Base-by-base conservation (phyloP, 1,140 invertebrate species). In the Ostrea denselamellosa region DNA sequence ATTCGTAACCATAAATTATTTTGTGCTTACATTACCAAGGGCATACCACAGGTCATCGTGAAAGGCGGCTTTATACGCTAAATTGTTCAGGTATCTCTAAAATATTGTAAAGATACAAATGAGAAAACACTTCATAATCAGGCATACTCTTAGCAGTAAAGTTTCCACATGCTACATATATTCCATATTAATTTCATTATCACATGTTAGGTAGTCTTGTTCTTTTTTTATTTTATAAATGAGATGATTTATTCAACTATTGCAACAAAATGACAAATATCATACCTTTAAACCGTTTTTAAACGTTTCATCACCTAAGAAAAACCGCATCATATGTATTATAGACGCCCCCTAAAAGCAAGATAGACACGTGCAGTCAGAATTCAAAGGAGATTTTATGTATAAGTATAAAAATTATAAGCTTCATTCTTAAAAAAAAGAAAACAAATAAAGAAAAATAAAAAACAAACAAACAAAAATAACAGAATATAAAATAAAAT, bases 241-340 rank as follows among this genome's bases (percentile, higher is more conserved):
- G 34, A 44, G 5, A 44, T 44, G 34, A 1, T 44, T 2, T 44
- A n/a, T 44, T 44, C 34, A 44, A 44, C 1, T 44, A 44, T 44
- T 1, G 34, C 34, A 44, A 44, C n/a, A n/a, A 44, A 44, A 44
- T 53, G 44, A 12, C 9, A 7, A 83, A n/a, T 53, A 22, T 0
- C 52, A 17, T 92, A 94, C 94, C 65, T 89, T 91, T 2, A 98
- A 95, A 5, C 98, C 98, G 56, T 96, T 95, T 86, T 97, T 97
- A 94, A 99, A 99, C 0, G 97, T 97, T 22, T 96, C 94, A 25
- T 97, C 96, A 0, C 97, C 97, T 0, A 99, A 96, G 91, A 98
- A 98, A 93, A 98, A 97, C 87, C 97, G 96, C 97, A 99, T 98
- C 98, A 99, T 99, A 44, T 98, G 96, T 56, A 99, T 97, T 25